Evolutionary conservation across 1,140 invertebrate species (phyloP), one percentile per base, ranked within the genome.

Genomic region (Drosophila sp.): DNA sequence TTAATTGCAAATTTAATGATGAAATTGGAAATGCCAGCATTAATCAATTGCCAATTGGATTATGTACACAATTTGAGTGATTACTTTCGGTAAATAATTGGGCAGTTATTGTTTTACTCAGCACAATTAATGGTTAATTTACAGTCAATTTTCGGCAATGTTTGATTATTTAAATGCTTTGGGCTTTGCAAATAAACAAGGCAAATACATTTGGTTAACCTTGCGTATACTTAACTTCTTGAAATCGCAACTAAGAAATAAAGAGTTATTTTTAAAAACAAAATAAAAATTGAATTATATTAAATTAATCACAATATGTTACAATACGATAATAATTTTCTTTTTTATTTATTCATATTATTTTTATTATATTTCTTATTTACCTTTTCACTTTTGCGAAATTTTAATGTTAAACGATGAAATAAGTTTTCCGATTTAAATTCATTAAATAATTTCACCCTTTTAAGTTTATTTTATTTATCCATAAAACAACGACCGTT

Each of bases 11-110:
- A 14, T 67, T 56, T 48, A 56, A 48, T 70, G 66, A 18, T 5
- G 38, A 58, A 74, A 70, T 71, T 62, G 29, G 32, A 48, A 27
- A 18, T 21, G 25, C 21, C n/a, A 64, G 64, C 75, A 84, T 84
- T 81, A 86, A 87, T 84, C 70, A 84, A 75, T 67, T 61, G 53
- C 57, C 57, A 67, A 54, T 64, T 51, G 74, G 46, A 58, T 58
- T 74, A 51, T 18, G 40, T 7, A 21, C 9, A 32, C 6, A 50
- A 13, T 40, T 66, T 67, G 61, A 56, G 34, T 66, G 57, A 66
- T 67, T 77, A 48, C 53, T 73, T 14, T 46, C 43, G 53, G 14
- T 9, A 48, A 58, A 48, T 59, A 79, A 70, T 83, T 76, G 38
- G 43, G 41, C 65, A 82, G 72, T 83, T 63, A 66, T 71, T 67